Base-by-base conservation (phyloP, 2,113 vertebrate genomes). In the Thryonomys swinderianus region DNA sequence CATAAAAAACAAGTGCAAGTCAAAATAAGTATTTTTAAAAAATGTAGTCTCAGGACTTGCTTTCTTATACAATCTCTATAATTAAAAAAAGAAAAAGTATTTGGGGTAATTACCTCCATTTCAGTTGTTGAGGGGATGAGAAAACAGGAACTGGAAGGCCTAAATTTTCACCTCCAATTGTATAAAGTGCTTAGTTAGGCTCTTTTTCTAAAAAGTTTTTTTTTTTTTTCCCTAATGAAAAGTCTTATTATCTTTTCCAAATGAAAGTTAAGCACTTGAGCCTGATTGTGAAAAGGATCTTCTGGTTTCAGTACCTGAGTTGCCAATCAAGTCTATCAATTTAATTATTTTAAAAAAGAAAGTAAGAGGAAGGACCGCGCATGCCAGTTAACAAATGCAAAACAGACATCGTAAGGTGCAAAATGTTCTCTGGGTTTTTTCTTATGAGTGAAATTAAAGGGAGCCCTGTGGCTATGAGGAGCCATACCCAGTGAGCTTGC, bases 1-100 rank as follows among this genome's bases (percentile, higher is more conserved):
- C 62, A 53, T 48, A n/a, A 7, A 94, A 85, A 96, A 79, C 16
- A 23, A 81, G 61, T 73, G 53, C 66, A 88, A 79, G 79, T 91
- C 86, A 84, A 89, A 53, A 42, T 80, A 90, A 91, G 66, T 71
- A 12, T 89, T 76, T n/a, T 59, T 13, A 86, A 81, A 81, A 95
- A 96, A 66, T 67, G 57, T 76, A 55, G 55, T 17, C n/a, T 84
- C 34, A 73, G 20, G 74, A 74, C 34, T 64, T 95, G 55, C 82
- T 94, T 92, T 69, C 78, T 37, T 92, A 51, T 16, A 79, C 34
- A 78, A 71, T 78, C 74, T 30, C 61, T 95, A 25, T 76, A 91
- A 84, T 57, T 57, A 18, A 4, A 57, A n/a, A 18, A 18, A 18
- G 37, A n/a, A 87, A 79, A 91, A 71, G 53, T 90, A 32, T 92